Base-by-base conservation (phyloP, 2,113 vertebrate genomes). In the Beaufortia kweichowensis region DNA sequence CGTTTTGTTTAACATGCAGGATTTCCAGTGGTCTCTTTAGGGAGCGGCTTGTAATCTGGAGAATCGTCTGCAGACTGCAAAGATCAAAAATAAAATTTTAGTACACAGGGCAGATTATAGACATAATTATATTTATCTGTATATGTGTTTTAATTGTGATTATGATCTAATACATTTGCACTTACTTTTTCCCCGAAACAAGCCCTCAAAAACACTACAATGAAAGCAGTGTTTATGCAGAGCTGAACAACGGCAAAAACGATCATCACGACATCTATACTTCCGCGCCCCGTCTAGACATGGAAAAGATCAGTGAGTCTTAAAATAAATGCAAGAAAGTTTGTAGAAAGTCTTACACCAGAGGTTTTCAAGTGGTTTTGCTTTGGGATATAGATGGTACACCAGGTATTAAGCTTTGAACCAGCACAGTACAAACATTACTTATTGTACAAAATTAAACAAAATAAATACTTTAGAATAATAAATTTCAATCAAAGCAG, bases 211-310 rank as follows among this genome's bases (percentile, higher is more conserved):
- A 79, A 81, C 68, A 89, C 4, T 24, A 86, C 48, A 17, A 4
- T 59, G 4, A 83, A 68, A 77, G 84, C 87, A 82, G 90, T 73
- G 70, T 10, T 14, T 56, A 88, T 23, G 8, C 86, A 89, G 57
- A 91, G 66, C 76, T 90, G 87, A 71, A 91, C 73, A 7, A n/a
- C 72, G 0, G 80, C 79, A 55, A 89, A 9, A 12, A 83, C 43
- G 4, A 91, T 85, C 82, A 91, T 64, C 56, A 89, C 0, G 31
- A 14, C 50, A 0, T 29, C 33, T 23, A 91, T 9, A 53, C 79
- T 19, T 21, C 3, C 23, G 0, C 12, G 0, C 0, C 88, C 0
- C n/a, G 75, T 46, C 90, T 91, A 78, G 3, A 41, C 12, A 28
- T 35, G 46, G 1, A 68, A 55, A 53, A 24, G n/a, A n/a, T n/a